Conservation (phyloP, 2,888 invertebrate species). For the Buathra laborator region DNA sequence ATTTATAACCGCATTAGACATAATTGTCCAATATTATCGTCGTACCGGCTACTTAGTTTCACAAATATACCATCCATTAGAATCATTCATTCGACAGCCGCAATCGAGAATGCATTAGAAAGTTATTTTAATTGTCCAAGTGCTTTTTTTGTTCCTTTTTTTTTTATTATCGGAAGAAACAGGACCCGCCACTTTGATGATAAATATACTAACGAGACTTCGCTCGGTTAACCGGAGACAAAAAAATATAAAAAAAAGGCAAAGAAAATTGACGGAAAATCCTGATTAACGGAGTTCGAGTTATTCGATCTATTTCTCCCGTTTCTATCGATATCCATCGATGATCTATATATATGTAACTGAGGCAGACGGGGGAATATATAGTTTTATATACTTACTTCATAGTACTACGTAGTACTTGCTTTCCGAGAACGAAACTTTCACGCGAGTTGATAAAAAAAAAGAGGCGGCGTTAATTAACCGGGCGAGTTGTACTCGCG, state of each 20-base stretch:
- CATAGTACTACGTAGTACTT: conserved; percentile 47
- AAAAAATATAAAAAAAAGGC: conserved; percentile 4
- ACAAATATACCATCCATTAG: conserved; percentile 27
- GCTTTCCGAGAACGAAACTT: conserved; percentile 74
- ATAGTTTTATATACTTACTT: conserved; percentile 45
- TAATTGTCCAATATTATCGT: conserved; percentile 61
- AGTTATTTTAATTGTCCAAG: conserved; percentile 67
- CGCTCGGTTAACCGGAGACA: background rate
- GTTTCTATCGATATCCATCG: background rate
- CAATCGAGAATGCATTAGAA: conserved; percentile 60
- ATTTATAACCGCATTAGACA: conserved; percentile 38
- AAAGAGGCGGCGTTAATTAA: conserved; percentile 76
- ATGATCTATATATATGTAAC: conserved; percentile 27
- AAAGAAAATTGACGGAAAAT: conserved; percentile 38
- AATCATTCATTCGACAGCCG: conserved; percentile 23
- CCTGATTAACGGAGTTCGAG: conserved; percentile 49
- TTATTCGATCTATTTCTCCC: conserved; percentile 38
- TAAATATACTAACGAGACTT: conserved; percentile 56
- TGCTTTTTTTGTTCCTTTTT: conserved; percentile 19
- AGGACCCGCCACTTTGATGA: conserved; percentile 30
- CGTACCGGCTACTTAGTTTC: conserved; percentile 10
- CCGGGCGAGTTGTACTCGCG: conserved; percentile 69
- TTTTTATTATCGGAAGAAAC: conserved; percentile 44
- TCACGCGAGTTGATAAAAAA: conserved; percentile 73
- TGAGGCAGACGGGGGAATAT: background rate